Base-by-base conservation (phyloP, 2,888 invertebrate genomes). In the Oligia fasciuncula region DNA sequence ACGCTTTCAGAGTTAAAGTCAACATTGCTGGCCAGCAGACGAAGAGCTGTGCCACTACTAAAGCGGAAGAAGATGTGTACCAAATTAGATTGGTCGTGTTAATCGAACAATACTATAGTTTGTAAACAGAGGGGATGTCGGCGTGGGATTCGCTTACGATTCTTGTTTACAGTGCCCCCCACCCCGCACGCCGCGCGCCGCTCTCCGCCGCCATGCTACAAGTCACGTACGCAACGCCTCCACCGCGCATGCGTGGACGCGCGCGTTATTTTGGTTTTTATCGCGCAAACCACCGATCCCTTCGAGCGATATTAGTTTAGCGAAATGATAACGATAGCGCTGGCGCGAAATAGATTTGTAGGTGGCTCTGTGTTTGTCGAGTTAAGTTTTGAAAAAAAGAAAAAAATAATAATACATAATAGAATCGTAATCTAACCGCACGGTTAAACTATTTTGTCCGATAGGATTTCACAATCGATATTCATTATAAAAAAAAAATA, bases 281-380 rank as follows among this genome's bases (percentile, higher is more conserved):
- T 95, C 94, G 88, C 82, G 84, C 86, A 88, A 90, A 90, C 87
- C 70, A 81, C 87, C 91, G 93, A 94, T 94, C 88, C 90, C 85
- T 81, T 88, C 77, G 85, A 71, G 77, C 88, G 92, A 93, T 93
- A 93, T 97, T 97, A 98, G 98, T 98, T 99, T 99, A 86, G 99
- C 90, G 73, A 87, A 85, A 62, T 84, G 92, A 93, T 93, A 92
- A 90, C 88, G 85, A 85, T 90, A 89, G 82, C 80, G 77, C 57
- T 65, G 51, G 68, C 65, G 71, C 66, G 62, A 62, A 87, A 73
- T 84, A 75, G 69, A 84, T 80, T 77, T 80, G 13, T 75, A 74
- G 46, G 29, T 73, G 72, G 40, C 29, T 71, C 60, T 57, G 23
- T 43, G 46, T 75, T 63, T 54, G 43, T n/a, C 4, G 17, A 81